Evolutionary conservation across 30 jellyfish, hydroid and myxozoan genomes (phyloP).

Genomic region (Pseudorhiza aurosa): DNA sequence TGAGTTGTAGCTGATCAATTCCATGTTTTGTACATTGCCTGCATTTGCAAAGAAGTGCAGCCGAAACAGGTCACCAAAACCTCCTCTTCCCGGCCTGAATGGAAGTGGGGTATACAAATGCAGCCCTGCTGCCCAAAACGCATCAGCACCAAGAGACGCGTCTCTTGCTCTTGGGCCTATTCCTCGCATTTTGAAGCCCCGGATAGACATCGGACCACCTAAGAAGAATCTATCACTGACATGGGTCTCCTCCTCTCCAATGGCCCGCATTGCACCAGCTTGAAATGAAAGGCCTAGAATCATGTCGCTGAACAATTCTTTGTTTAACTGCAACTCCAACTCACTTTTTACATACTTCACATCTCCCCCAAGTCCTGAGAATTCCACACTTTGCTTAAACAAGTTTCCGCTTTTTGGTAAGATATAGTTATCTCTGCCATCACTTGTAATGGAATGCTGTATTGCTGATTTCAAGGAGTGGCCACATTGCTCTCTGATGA

Average conservation of each 20-base stretch:
- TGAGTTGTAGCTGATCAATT: constrained; percentile 20
- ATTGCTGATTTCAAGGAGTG: constrained; percentile 83
- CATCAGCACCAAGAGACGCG: constrained; percentile 94
- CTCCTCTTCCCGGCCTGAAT: constrained; percentile 96
- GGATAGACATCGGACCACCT: constrained; percentile 97
- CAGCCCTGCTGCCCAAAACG: constrained; percentile 92
- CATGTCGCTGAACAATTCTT: constrained; percentile 62
- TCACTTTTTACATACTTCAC: constrained; percentile 76
- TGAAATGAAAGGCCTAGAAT: constrained; percentile 71
- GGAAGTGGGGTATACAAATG: constrained; percentile 98
- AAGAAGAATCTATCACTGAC: constrained; percentile 90
- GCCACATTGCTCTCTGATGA: constrained; percentile 87
- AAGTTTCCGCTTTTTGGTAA: constrained; percentile 87
- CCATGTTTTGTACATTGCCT: constrained; percentile 72
- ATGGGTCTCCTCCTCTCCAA: constrained; percentile 54
- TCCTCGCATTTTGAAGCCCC: constrained; percentile 89
- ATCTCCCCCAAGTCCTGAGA: constrained; percentile 88
- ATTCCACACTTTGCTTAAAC: constrained; percentile 86
- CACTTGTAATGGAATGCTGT: constrained; percentile 78
- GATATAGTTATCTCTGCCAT: constrained; percentile 88
- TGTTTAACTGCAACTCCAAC: constrained; percentile 84
- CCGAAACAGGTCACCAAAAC: constrained; percentile 91
- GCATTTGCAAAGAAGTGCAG: constrained; percentile 92
- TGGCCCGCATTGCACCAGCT: constrained; percentile 80
- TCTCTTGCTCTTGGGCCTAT: constrained; percentile 79